phyloP scores from a whole-genome alignment of 2,888 invertebrate genomes.

The Diploptera punctata region DNA sequence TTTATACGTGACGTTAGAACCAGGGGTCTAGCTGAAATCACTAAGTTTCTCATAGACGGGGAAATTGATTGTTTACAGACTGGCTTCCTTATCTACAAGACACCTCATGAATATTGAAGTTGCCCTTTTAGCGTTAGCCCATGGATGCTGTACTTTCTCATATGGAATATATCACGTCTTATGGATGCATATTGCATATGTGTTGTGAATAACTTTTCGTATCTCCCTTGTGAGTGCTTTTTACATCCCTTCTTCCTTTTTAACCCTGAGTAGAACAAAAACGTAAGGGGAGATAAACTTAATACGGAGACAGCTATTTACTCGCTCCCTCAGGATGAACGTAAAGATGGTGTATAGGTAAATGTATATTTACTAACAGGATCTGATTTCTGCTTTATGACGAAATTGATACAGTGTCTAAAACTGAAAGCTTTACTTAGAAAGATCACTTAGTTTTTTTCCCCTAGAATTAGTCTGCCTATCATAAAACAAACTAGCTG shows the following conservation, averaged over 20 bases:
- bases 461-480: no score
- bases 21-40: not conserved
- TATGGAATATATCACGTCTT: slow-evolving; percentile 37
- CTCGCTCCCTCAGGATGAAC: not conserved
- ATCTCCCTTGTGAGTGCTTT: slow-evolving; percentile 39
- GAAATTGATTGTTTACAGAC: slow-evolving; percentile 35
- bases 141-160: slow-evolving; percentile 32
- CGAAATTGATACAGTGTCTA: no score
- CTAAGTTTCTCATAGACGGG: not conserved
- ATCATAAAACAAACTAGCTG: no score
- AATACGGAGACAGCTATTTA: slow-evolving; percentile 38
- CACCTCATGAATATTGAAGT: slow-evolving; percentile 40
- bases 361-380: not conserved
- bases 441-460: no score
- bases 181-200: slow-evolving; percentile 42
- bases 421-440: no score
- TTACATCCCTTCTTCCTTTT: slow-evolving; percentile 22
- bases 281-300: slow-evolving; percentile 30
- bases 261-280: slow-evolving; percentile 30
- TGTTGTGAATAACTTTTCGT: slow-evolving; percentile 36
- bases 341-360: not conserved
- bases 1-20: no score
- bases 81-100: slow-evolving; percentile 1
- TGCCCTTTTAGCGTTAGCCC: slow-evolving; percentile 38
- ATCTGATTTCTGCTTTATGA: no score